Percentiles rank a stretch among this genome's conserved stretches.
Conservation (phyloP, 2,888 invertebrate species). For the Caenorhabditis imperialis region DNA sequence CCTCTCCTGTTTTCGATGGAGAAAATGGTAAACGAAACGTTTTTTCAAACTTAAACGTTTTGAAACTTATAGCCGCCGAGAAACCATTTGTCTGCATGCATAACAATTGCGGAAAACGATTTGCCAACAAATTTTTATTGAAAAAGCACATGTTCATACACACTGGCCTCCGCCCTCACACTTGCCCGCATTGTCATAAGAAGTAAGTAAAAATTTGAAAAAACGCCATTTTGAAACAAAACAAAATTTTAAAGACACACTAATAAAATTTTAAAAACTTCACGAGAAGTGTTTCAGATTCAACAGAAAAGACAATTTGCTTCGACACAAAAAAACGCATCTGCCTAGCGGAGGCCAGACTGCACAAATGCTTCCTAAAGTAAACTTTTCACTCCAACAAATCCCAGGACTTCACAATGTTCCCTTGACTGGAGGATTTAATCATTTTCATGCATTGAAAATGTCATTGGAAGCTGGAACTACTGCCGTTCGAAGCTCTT, state of each 20-base stretch:
- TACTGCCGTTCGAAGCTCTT: constrained; percentile 20
- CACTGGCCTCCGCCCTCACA: constrained; percentile 77
- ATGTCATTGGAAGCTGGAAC: constrained; percentile 23
- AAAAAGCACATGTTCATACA: constrained; percentile 78
- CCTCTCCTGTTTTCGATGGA: constrained; percentile 17
- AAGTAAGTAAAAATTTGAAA: constrained; percentile 61
- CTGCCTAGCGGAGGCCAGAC: background rate
- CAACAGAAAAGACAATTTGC: constrained; percentile 78
- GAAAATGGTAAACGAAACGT: constrained; percentile 8
- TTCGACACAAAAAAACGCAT: constrained; percentile 78
- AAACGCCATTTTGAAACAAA: constrained; percentile 26
- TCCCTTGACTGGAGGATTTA: constrained; percentile 14
- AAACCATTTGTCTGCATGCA: constrained; percentile 76
- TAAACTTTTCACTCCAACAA: background rate
- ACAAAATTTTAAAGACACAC: too few relatives aligned
- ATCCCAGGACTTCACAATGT: constrained; percentile 26
- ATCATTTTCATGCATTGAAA: constrained; percentile 32
- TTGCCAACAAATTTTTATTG: constrained; percentile 78
- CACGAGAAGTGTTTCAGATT: constrained; percentile 69
- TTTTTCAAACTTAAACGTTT: background rate
- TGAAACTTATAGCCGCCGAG: constrained; percentile 48
- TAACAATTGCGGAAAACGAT: constrained; percentile 75
- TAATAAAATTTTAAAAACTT: constrained; percentile 12
- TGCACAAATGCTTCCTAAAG: constrained; percentile 2
- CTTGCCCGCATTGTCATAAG: constrained; percentile 77